Evolutionary conservation across 2,888 invertebrate species (phyloP), one percentile per base, ranked within the genome.

Genomic region (Erebia epiphron): DNA sequence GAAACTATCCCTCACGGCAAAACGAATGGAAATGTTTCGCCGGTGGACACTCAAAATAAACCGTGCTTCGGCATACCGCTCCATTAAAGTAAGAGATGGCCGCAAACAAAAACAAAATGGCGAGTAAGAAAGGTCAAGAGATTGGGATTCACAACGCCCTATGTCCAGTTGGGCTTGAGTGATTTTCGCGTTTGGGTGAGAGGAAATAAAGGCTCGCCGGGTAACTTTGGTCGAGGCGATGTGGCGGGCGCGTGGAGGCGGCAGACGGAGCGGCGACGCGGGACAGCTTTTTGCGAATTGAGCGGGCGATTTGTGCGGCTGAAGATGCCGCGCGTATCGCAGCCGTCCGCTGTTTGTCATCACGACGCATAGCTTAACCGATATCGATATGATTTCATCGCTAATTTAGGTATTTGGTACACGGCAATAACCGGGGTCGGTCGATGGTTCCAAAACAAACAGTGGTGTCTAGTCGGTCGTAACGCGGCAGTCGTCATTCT

Each of bases 261-360:
- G 67, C 67, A 73, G 71, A 73, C 71, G 41, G 64, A 46, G 72
- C 63, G 72, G 73, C 72, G 71, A 62, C 69, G 71, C 72, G 71
- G 71, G 69, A 58, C 68, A 60, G 70, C 61, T 66, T 70, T 68
- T 62, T 65, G 70, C 70, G 56, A 21, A 11, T 21, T 54, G 63
- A 16, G 18, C 52, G 2, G 43, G 43, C 14, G n/a, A 57, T 21
- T 9, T 9, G 43, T 4, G 60, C 46, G n/a, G 41, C 16, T 5
- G 52, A 9, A 8, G n/a, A 16, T 2, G 35, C 35, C 4, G 35
- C 35, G 58, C 58, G n/a, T 16, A 16, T 41, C 7, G 10, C 41
- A 9, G 16, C 41, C 58, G 8, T 56, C 13, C 21, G 11, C 56
- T 18, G n/a, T 16, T 35, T 26, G 58, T 41, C 58, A 60, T 60